Base-by-base conservation (phyloP, 1,140 invertebrate species). In the Drosophila sp. region DNA sequence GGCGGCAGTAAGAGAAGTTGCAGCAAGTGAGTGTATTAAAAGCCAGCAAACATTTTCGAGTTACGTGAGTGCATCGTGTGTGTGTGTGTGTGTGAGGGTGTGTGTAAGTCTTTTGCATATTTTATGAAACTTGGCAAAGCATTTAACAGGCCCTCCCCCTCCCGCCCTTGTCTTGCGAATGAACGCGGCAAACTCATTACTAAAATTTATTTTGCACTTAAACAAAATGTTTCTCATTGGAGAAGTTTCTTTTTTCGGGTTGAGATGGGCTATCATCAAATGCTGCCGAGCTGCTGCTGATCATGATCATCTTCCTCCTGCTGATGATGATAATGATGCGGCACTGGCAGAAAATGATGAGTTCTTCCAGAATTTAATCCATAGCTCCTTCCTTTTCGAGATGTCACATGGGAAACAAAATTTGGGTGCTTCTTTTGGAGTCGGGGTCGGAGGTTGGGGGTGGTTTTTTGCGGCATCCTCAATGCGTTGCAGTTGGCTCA, bases 191-290 rank as follows among this genome's bases (percentile, higher is more conserved):
- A 87, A 89, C 84, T 87, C 84, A 87, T 87, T 89, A 89, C 84
- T 77, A 71, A 80, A 89, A 89, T 89, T 89, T 90, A 89, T 90
- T 89, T 89, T 72, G 85, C 84, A 89, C 84, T 89, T 89, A 89
- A 89, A 89, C 84, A 79, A 90, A 89, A 89, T 89, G 85, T 89
- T 87, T 87, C 84, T 50, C 44, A 27, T 50, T 50, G 44, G 23
- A 50, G 44, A 50, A 50, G 44, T 50, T 50, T 50, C 2, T 23
- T 50, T 44, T 8, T 41, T 41, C n/a, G 40, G 40, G 17, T 44
- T 44, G 0, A 5, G 5, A 17, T 17, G 11, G 7, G 25, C 7
- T 32, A 32, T 58, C 56, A 58, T 56, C 54, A 56, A 56, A 56
- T 56, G 27, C 29, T 56, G 54, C 54, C 54, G 32, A 25, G 17